phyloP scores from a whole-genome alignment of 2,113 vertebrate species.

The Sclerurus mexicanus region DNA sequence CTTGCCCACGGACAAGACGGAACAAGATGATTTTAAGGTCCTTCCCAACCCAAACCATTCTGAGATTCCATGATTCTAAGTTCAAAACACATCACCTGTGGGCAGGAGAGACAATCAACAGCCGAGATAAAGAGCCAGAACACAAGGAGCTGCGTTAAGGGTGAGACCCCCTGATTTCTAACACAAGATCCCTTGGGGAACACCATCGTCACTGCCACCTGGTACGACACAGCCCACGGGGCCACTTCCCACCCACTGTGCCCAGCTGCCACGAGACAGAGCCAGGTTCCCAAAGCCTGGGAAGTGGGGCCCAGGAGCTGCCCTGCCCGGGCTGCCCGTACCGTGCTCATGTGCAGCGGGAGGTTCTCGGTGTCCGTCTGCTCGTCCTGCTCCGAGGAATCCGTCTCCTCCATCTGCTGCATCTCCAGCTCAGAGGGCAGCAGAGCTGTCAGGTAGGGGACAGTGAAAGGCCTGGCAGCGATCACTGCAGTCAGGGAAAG shows the following conservation, averaged over 20 bases:
- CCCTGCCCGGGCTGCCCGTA: constrained; percentile 34
- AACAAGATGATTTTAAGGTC: not conserved
- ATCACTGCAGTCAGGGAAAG: constrained; percentile 82
- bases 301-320: not conserved
- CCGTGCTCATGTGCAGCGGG: constrained; percentile 78
- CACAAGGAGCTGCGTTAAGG: not conserved
- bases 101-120: not conserved
- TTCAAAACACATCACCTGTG: not conserved
- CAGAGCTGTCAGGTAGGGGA: constrained; percentile 94
- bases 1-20: not conserved
- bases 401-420: constrained; percentile 94
- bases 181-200: not conserved
- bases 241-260: not conserved
- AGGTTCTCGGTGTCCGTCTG: constrained; percentile 93
- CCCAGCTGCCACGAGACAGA: not conserved
- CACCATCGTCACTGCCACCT: not conserved
- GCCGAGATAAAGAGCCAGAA: not conserved
- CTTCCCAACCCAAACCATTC: not conserved
- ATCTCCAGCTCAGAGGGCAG: constrained; percentile 95
- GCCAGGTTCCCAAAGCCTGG: not conserved
- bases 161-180: not conserved
- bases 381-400: constrained; percentile 96
- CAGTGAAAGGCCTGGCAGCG: constrained; percentile 85
- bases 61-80: not conserved
- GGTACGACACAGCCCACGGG: not conserved